Base-by-base conservation (phyloP, 2,797 vertebrate genomes). In the Sarcoramphus papa region DNA sequence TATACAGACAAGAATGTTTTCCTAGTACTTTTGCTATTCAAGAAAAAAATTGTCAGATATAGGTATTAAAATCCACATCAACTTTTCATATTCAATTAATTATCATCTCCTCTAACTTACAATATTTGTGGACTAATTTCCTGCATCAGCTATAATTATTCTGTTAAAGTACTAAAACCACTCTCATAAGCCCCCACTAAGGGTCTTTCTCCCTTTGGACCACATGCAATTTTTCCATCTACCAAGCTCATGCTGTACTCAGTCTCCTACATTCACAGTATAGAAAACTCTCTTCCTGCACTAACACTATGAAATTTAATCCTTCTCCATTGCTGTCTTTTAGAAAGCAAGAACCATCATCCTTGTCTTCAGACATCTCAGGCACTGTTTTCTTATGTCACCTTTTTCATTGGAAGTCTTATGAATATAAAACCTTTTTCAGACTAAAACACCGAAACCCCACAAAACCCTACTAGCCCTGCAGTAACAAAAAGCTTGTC, bases 371-470 rank as follows among this genome's bases (percentile, higher is more conserved):
- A 57, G 70, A 63, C 11, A 63, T 88, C 77, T 96, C 93, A 95
- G 89, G 74, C 82, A 89, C 78, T 95, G 74, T 88, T 97, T 94
- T 67, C 73, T 78, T 17, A 43, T n/a, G 31, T 92, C 92, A 72
- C 28, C 18, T 80, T 91, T 96, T 93, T 90, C 69, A 91, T 8
- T 81, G 65, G 53, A 96, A 95, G 76, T 64, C 51, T 27, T 63
- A 79, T 12, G 30, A 93, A 93, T 70, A 86, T 19, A 91, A 93
- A 79, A 65, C 47, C 27, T 56, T 76, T 68, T 81, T 74, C 45
- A 93, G 84, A 95, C 31, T 73, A 65, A 90, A 90, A 19, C 8
- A 76, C 54, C 43, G 79, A 75, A 83, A 60, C 7, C 14, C 12
- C 43, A 75, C 28, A 75, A 91, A 92, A 68, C 27, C 57, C 67